These are phyloP conservation scores for Sinocyclocheilus anophthalmus DNA, from an alignment of 2,113 vertebrate genomes.

Conservation along the genomic window DNA sequence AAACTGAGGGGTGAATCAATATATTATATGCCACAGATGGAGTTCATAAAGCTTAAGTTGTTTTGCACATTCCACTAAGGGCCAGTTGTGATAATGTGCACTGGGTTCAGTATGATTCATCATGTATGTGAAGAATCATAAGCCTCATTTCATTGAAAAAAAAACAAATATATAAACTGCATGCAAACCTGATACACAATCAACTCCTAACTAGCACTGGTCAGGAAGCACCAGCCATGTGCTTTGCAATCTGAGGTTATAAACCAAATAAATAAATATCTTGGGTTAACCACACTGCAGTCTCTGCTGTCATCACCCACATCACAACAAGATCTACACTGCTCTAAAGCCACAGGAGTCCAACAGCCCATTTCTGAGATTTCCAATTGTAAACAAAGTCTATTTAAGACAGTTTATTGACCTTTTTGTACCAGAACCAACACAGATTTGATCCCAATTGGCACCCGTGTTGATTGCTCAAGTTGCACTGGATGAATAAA, in stretches of 20 bases:
- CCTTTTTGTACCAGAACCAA: not conserved
- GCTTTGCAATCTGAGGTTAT: not conserved
- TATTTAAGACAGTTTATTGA: not conserved
- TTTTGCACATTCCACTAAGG: conserved; percentile 1
- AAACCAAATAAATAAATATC: conserved; percentile 16
- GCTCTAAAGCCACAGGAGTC: not conserved
- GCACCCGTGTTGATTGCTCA: not conserved
- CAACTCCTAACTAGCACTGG: not conserved
- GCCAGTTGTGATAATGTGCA: not conserved
- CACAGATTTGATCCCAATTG: not conserved
- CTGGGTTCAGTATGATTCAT: not conserved
- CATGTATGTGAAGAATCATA: not conserved
- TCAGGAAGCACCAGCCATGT: not conserved
- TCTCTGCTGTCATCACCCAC: conserved; percentile 13
- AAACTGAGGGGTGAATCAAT: not conserved
- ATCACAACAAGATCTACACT: not conserved
- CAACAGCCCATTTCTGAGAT: not conserved
- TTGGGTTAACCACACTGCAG: conserved; percentile 16
- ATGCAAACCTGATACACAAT: not conserved
- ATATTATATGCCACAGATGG: not conserved
- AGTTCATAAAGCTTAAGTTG: not conserved
- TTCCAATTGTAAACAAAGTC: not conserved
- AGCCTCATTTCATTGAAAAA: not conserved
- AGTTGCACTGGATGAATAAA: too few species aligned
- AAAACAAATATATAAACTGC: not conserved